These are phyloP conservation scores for Acrossocheilus fasciatus DNA, from an alignment of 2,797 vertebrate species.

Conservation along the genomic window DNA sequence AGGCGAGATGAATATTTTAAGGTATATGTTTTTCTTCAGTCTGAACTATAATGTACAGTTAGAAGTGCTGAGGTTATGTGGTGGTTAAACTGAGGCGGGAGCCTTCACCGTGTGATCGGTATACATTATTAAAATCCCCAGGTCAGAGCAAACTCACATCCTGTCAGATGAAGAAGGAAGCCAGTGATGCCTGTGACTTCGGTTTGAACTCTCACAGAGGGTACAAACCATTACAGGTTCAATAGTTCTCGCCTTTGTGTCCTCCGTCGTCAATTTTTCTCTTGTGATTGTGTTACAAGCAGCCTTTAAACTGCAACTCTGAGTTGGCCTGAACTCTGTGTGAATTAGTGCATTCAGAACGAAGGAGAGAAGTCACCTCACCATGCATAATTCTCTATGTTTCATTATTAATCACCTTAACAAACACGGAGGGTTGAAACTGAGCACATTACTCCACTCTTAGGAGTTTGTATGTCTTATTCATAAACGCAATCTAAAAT, in stretches of 20 bases:
- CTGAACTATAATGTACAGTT: constrained; percentile 65
- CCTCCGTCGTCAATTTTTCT: constrained; percentile 32
- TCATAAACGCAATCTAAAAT: constrained; percentile 37
- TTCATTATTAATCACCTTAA: constrained; percentile 59
- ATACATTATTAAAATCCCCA: constrained; percentile 74
- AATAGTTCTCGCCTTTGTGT: constrained; percentile 50
- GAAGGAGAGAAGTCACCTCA: constrained; percentile 38
- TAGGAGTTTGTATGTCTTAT: constrained; percentile 50
- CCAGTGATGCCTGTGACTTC: constrained; percentile 64
- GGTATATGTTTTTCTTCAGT: constrained; percentile 62
- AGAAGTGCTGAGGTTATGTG: constrained; percentile 63
- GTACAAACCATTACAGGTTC: constrained; percentile 64
- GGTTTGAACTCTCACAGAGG: constrained; percentile 68
- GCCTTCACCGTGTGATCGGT: constrained; percentile 58
- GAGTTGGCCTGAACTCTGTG: constrained; percentile 47
- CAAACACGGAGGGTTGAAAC: constrained; percentile 55
- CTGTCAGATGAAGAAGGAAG: constrained; percentile 60
- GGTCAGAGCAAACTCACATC: constrained; percentile 64
- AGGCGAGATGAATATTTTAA: constrained; percentile 71
- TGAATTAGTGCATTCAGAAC: constrained; percentile 54
- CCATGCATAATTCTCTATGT: constrained; percentile 56
- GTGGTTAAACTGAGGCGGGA: constrained; percentile 64
- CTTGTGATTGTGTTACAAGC: constrained; percentile 56
- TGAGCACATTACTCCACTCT: constrained; percentile 52
- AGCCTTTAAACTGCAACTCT: constrained; percentile 56